Percentiles rank a stretch among this genome's conserved stretches.
Evolutionary conservation across 2,113 vertebrate genomes (phyloP).

Genomic region (Chloroceryle aenea): DNA sequence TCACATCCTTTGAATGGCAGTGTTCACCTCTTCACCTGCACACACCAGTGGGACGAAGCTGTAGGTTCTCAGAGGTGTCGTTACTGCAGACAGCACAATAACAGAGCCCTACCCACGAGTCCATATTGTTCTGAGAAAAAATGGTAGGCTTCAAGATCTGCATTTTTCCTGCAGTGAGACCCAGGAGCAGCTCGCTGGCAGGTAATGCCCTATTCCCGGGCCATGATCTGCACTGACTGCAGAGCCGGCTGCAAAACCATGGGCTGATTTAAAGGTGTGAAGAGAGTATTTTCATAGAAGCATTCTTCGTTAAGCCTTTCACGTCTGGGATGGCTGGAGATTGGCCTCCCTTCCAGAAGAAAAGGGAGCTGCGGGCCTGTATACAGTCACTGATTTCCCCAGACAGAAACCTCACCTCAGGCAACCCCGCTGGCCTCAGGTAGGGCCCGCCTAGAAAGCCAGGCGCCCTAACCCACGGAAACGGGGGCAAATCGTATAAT

Average conservation of each 20-base stretch:
- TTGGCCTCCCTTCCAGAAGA: not conserved
- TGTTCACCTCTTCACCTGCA: not conserved
- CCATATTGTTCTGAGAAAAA: not conserved
- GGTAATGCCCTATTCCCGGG: not conserved
- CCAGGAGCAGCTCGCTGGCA: not conserved
- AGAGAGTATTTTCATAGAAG: not conserved
- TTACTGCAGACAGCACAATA: not conserved
- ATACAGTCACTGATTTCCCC: not conserved
- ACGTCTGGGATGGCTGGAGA: not conserved
- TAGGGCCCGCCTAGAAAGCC: too few species aligned
- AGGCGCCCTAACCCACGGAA: rapidly evolving
- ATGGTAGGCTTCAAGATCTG: not conserved
- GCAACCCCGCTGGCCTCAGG: not conserved
- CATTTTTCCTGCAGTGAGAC: not conserved
- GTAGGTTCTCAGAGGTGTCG: not conserved
- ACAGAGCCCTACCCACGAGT: not conserved
- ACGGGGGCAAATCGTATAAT: not conserved
- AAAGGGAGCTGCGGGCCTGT: rapidly evolving
- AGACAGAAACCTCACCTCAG: not conserved
- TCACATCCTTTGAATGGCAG: not conserved
- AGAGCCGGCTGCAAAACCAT: not conserved
- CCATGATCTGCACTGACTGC: rapidly evolving
- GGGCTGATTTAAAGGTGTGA: not conserved
- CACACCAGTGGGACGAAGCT: not conserved
- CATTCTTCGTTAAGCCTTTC: not conserved